A percentile compares a stretch with the other conserved stretches of the same genome.
phyloP scores from a whole-genome alignment of 1,140 invertebrate genomes.

The Heterodera schachtii region DNA sequence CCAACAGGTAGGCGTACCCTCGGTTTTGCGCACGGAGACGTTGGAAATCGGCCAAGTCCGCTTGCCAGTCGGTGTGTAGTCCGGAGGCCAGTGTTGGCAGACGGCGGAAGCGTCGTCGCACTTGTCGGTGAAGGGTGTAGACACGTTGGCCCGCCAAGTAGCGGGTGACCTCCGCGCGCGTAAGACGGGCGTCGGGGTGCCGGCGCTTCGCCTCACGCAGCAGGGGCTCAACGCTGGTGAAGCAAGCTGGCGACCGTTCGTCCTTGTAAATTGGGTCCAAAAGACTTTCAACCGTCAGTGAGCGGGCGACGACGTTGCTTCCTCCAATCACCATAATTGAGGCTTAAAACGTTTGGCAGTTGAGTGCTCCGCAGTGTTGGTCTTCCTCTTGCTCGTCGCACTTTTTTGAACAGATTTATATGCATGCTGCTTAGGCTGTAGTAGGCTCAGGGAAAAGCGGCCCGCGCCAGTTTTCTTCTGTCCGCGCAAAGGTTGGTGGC shows the following conservation, averaged over 20 bases:
- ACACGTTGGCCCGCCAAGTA: constrained; percentile 27
- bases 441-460: too few relatives aligned
- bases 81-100: constrained; percentile 22
- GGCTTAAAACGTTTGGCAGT: too few relatives aligned
- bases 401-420: too few relatives aligned
- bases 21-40: constrained; percentile 21
- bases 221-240: neutral
- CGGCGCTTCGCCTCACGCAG: neutral
- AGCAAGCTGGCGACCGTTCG: constrained; percentile 7
- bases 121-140: constrained; percentile 35
- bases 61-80: constrained; percentile 45
- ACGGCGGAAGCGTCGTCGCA: constrained; percentile 4
- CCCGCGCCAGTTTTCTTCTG: too few relatives aligned
- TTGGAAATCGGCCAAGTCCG: constrained; percentile 33
- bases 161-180: constrained; percentile 2
- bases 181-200: neutral
- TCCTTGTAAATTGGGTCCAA: constrained; percentile 26
- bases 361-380: too few relatives aligned
- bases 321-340: too few relatives aligned
- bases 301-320: too few relatives aligned
- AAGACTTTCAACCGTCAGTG: neutral
- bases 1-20: constrained; percentile 31
- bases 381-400: too few relatives aligned
- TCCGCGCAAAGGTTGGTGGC: too few relatives aligned
- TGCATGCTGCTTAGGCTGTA: too few relatives aligned